Conservation (phyloP, 2,888 invertebrate genomes). For the Malachius bipustulatus region DNA sequence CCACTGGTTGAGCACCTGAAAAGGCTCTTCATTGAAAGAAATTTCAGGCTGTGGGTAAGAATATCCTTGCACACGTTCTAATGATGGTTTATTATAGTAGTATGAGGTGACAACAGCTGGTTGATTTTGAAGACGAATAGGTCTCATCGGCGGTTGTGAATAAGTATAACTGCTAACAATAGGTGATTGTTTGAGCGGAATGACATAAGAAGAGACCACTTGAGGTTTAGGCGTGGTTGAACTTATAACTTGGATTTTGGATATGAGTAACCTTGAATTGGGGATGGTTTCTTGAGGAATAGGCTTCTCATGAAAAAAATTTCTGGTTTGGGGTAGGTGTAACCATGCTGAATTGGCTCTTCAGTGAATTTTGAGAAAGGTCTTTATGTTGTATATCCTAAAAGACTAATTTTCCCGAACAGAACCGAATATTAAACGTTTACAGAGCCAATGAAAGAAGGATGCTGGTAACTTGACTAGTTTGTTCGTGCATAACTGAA, state of each 20-base stretch:
- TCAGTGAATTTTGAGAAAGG: no score
- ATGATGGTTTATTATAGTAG: conserved; percentile 24
- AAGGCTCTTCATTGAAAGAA: conserved; percentile 9
- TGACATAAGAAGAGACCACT: no score
- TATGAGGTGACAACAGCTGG: conserved; percentile 28
- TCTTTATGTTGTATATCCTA: no score
- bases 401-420: no score
- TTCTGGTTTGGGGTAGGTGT: no score
- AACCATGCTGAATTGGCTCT: no score
- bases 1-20: conserved; percentile 25
- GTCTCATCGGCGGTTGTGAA: conserved; percentile 10
- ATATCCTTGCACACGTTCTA: conserved; percentile 5
- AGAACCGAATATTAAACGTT: no score
- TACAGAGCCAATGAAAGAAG: no score
- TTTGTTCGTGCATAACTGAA: no score
- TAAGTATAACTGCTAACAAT: conserved; percentile 21
- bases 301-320: no score
- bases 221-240: conserved; percentile 21
- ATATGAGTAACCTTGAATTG: conserved; percentile 34
- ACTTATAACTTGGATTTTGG: conserved; percentile 18
- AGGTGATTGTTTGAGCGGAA: conserved; percentile 16
- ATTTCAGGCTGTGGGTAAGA: conserved; percentile 25
- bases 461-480: no score
- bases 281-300: conserved; percentile 26
- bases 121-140: conserved; percentile 10